phyloP scores from a whole-genome alignment of 2,797 vertebrate genomes.

The Myioborus melanocephalus region DNA sequence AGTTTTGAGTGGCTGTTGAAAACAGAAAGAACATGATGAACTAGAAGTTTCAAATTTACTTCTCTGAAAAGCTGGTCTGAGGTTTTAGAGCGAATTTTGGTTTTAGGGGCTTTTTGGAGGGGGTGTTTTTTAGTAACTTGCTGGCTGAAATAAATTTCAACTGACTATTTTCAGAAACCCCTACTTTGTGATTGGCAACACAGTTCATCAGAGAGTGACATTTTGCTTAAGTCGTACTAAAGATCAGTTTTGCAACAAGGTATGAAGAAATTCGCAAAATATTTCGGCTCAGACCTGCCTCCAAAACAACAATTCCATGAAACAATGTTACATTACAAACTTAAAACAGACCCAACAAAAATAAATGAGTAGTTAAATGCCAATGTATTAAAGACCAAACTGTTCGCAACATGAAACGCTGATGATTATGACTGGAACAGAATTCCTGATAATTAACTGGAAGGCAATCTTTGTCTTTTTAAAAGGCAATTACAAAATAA shows the following conservation, averaged over 20 bases:
- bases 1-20: neutral
- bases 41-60: neutral
- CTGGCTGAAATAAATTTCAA: conserved; percentile 21
- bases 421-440: conserved; percentile 66
- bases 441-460: conserved; percentile 6
- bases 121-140: neutral
- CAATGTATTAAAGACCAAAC: conserved; percentile 56
- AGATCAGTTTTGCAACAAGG: conserved; percentile 44
- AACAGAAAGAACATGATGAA: neutral
- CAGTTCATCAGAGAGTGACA: conserved; percentile 6
- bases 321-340: conserved; percentile 45
- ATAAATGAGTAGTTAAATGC: conserved; percentile 67
- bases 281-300: neutral
- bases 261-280: conserved; percentile 37
- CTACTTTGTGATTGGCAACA: neutral
- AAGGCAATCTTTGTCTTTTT: conserved; percentile 10
- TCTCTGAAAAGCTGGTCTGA: neutral
- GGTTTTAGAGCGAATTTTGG: neutral
- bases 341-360: conserved; percentile 65
- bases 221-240: conserved; percentile 17
- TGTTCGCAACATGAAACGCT: conserved; percentile 67
- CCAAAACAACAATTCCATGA: neutral
- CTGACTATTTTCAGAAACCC: neutral
- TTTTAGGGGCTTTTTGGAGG: neutral
- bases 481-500: conserved; percentile 45